Percentiles rank a stretch among this genome's conserved stretches.
phyloP scores from a whole-genome alignment of 1,140 invertebrate genomes.

The Bombus pyrosoma region DNA sequence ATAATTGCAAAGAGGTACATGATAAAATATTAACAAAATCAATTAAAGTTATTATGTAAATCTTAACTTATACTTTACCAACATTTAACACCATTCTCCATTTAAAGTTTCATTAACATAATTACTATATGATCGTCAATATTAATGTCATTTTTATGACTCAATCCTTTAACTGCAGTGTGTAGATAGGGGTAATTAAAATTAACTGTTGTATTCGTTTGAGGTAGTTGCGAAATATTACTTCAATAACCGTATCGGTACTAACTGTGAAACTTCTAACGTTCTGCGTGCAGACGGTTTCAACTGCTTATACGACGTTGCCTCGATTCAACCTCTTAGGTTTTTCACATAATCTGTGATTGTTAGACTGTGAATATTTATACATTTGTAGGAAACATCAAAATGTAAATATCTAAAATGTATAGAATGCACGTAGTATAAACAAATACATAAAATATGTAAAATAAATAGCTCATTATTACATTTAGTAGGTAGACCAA shows the following conservation, averaged over 20 bases:
- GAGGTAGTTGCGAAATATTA: neutral
- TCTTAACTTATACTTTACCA: neutral
- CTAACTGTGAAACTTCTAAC: neutral
- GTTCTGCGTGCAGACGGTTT: neutral
- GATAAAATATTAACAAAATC: neutral
- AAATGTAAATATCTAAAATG: too few relatives aligned
- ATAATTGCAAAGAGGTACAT: neutral
- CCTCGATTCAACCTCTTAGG: neutral
- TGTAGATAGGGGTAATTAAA: neutral
- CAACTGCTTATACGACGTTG: neutral
- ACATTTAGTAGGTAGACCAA: too few relatives aligned
- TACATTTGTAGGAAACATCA: too few relatives aligned
- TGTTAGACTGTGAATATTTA: too few relatives aligned
- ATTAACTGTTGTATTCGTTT: neutral
- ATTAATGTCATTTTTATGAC: neutral
- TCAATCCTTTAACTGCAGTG: neutral
- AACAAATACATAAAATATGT: too few relatives aligned
- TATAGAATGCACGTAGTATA: too few relatives aligned
- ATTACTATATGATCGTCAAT: slow-evolving; percentile 1
- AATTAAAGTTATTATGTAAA: neutral
- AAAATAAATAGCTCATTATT: too few relatives aligned
- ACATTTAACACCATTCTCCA: neutral
- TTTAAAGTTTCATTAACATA: neutral
- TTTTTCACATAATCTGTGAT: neutral
- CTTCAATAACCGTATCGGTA: neutral